Conservation (phyloP, 2,888 invertebrate genomes). For the Acronicta aceris region DNA sequence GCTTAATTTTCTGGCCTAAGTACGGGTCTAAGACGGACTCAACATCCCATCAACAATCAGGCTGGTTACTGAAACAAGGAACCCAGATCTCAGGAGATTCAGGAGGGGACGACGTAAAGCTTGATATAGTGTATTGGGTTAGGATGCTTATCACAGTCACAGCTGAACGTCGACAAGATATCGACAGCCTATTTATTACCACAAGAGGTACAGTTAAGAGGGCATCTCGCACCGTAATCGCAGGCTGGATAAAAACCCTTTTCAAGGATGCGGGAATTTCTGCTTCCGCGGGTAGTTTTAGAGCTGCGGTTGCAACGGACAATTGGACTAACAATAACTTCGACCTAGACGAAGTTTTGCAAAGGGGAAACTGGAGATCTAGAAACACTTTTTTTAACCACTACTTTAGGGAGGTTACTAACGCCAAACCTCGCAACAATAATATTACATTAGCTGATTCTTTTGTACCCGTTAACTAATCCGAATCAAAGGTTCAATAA, state of each 20-base stretch:
- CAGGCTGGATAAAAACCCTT: not conserved
- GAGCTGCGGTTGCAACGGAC: constrained; percentile 3
- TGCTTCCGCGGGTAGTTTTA: constrained; percentile 3
- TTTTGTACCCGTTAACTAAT: no score
- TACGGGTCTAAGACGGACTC: constrained; percentile 3
- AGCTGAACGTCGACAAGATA: not conserved
- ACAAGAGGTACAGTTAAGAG: constrained; percentile 4
- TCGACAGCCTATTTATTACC: constrained; percentile 2
- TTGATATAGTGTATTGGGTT: not conserved
- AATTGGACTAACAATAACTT: not conserved
- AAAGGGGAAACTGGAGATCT: constrained; percentile 5
- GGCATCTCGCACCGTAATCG: not conserved
- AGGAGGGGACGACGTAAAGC: not conserved
- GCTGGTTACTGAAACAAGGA: constrained; percentile 2
- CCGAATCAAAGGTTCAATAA: not conserved
- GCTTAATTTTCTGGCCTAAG: no score
- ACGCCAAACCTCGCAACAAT: no score
- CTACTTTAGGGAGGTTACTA: constrained; percentile 5
- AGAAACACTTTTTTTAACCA: not conserved
- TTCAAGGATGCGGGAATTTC: constrained; percentile 1
- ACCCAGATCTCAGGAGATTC: no score
- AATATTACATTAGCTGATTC: not conserved
- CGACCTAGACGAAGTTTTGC: not conserved
- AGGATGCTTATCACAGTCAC: not conserved
- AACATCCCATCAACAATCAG: not conserved